Percentiles rank a stretch among this genome's conserved stretches.
These are phyloP conservation scores for Holothuria glaberrima DNA, from an alignment of 35 echinoderm and acorn worm genomes.

Conservation along the genomic window DNA sequence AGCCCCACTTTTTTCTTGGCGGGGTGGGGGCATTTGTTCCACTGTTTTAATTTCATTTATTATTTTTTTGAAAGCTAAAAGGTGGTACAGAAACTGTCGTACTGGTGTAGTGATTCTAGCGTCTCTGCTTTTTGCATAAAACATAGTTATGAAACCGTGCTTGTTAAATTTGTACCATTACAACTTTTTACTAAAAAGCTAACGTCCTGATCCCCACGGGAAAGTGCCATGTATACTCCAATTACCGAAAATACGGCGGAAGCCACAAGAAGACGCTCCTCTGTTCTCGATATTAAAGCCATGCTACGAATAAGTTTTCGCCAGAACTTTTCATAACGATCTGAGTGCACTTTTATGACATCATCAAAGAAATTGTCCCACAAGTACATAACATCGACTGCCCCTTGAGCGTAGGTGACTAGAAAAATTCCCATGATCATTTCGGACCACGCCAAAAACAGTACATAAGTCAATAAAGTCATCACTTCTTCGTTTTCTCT, in stretches of 20 bases:
- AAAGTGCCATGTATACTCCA: not conserved
- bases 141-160: too few species aligned
- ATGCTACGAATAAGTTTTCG: not conserved
- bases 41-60: too few species aligned
- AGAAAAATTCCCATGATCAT: not conserved
- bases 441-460: not conserved
- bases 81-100: too few species aligned
- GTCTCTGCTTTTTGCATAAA: too few species aligned
- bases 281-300: not conserved
- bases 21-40: too few species aligned
- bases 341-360: not conserved
- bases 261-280: not conserved
- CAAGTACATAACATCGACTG: not conserved
- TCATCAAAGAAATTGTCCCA: not conserved
- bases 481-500: not conserved
- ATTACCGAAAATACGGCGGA: not conserved
- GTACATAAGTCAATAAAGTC: not conserved
- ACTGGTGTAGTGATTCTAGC: too few species aligned
- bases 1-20: too few species aligned
- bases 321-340: not conserved
- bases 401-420: not conserved
- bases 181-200: not conserved
- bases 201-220: not conserved
- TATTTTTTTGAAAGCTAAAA: too few species aligned
- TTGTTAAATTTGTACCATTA: not conserved